Evolutionary conservation across 92 coral and sea anemone genomes (phyloP), one percentile per base, ranked within the genome.

Genomic region (Meandrina meandrites): DNA sequence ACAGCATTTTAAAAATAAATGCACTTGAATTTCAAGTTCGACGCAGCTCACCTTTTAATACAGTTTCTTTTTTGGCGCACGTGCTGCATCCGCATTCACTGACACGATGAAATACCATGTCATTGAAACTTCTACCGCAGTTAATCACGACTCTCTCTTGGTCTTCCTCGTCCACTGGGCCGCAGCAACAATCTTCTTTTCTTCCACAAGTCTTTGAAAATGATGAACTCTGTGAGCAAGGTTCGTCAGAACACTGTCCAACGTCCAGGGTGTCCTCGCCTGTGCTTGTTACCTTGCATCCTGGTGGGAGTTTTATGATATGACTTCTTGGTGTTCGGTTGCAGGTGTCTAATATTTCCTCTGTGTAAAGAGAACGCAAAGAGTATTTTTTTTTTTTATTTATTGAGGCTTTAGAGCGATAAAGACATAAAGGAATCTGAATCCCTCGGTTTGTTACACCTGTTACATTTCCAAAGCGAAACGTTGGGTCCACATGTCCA

Each of bases 161-260:
- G 13, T 57, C 17, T 30, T 80, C 86, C 9, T 30, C 62, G 60
- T 9, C 40, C n/a, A 18, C 30, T 14, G 86, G 86, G 28, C 86
- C 64, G 68, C 86, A 81, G 48, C 86, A 81, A 67, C 86, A 81
- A 30, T 81, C 77, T 48, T 81, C 86, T 15, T 67, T 62, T 14
- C 17, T 6, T 1, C 77, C 37, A 45, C 75, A 66, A 45, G 76
- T 62, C 11, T 57, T 32, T 9, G 57, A 50, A 56, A 79, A 35
- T 16, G 50, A 57, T 6, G 84, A 80, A 10, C 45, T 35, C 70
- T 67, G 57, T 22, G 62, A 37, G 37, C 86, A 81, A 16, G 56
- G 86, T 45, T 35, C 86, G 60, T 40, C 51, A 69, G 62, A 35
- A 31, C 86, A 81, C 37, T 62, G 71, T 13, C 86, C 86, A 19